A percentile compares a stretch with the other conserved stretches of the same genome.
These are phyloP conservation scores for Martes flavigula DNA, from an alignment of 2,797 vertebrate genomes.

Conservation along the genomic window DNA sequence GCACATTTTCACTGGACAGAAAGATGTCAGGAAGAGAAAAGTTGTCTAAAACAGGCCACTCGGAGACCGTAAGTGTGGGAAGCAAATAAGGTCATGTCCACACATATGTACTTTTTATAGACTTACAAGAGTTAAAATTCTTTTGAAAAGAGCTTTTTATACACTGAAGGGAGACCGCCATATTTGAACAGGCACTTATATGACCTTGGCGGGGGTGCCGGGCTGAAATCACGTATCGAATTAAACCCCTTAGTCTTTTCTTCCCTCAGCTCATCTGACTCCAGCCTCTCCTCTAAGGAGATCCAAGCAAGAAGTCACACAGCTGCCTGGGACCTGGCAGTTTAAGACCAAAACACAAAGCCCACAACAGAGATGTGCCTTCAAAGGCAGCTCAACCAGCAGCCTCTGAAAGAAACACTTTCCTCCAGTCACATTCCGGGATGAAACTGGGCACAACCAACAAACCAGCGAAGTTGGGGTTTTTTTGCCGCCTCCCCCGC, in stretches of 20 bases:
- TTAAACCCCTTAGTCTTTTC: neutral
- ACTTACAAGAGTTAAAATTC: neutral
- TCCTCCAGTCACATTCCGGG: neutral
- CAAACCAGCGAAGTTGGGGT: neutral
- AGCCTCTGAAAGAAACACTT: neutral
- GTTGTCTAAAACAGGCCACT: neutral
- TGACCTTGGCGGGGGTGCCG: neutral
- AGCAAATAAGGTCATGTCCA: neutral
- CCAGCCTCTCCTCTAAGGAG: neutral
- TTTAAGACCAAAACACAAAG: neutral
- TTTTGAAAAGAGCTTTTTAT: neutral
- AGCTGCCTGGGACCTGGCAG: neutral
- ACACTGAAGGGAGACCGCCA: conserved; percentile 28
- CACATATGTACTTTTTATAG: neutral
- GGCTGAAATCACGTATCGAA: conserved; percentile 18
- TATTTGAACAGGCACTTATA: neutral
- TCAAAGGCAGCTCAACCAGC: neutral
- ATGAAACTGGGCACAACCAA: neutral
- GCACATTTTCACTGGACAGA: conserved; percentile 15
- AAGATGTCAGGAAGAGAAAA: conserved; percentile 3
- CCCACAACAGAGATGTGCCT: neutral
- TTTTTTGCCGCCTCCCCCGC: neutral
- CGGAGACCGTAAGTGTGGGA: neutral
- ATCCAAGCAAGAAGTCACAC: neutral
- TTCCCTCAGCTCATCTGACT: conserved; percentile 22